Percentiles rank a stretch among this genome's conserved stretches.
phyloP scores from a whole-genome alignment of 2,113 vertebrate species.

The Centropristis striata region DNA sequence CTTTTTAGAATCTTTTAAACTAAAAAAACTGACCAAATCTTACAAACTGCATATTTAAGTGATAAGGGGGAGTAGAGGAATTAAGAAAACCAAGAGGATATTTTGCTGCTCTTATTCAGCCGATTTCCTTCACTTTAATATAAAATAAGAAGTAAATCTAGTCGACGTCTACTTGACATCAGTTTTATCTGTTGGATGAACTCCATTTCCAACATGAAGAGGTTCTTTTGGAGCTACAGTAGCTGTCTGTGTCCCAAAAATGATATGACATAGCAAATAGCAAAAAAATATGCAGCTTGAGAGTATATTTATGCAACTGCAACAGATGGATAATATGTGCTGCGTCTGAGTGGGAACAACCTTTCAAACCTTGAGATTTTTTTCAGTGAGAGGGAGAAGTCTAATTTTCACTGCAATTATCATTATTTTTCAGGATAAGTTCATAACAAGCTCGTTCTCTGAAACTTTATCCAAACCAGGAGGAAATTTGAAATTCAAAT shows the following conservation, averaged over 20 bases:
- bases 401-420: background rate
- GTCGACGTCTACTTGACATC: background rate
- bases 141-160: background rate
- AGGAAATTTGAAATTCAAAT: background rate
- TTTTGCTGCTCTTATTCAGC: background rate
- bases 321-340: slow-evolving; percentile 12
- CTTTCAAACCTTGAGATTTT: background rate
- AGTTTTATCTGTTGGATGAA: background rate
- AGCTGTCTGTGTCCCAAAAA: background rate
- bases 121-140: background rate
- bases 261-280: background rate
- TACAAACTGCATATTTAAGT: background rate
- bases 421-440: background rate
- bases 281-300: background rate
- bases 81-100: background rate
- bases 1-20: no score
- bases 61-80: background rate
- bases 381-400: background rate
- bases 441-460: background rate
- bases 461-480: background rate
- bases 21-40: no score
- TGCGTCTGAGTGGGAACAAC: slow-evolving; percentile 4
- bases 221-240: background rate
- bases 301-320: background rate
- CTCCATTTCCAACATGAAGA: background rate